phyloP scores from a whole-genome alignment of 2,797 vertebrate genomes.

The Pseudocheirus occidentalis region DNA sequence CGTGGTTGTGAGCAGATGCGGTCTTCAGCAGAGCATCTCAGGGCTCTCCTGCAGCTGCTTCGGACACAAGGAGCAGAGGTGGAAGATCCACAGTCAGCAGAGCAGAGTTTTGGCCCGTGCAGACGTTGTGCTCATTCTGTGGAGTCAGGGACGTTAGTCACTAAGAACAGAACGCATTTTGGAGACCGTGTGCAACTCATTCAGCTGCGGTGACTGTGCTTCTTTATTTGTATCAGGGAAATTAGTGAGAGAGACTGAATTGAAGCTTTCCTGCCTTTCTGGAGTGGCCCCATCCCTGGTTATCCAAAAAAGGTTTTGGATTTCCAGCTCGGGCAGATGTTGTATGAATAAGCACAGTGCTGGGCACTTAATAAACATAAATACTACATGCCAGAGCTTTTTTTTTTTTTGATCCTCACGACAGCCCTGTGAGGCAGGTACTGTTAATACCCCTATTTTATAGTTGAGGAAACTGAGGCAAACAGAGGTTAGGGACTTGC shows the following conservation, averaged over 20 bases:
- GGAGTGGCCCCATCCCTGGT: constrained; percentile 47
- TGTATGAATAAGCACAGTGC: background rate
- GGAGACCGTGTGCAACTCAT: constrained; percentile 66
- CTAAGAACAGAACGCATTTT: constrained; percentile 78
- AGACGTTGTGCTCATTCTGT: constrained; percentile 77
- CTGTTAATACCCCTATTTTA: background rate
- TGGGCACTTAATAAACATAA: no score
- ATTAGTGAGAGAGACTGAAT: constrained; percentile 70
- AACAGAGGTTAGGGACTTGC: background rate
- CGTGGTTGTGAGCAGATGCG: constrained; percentile 19
- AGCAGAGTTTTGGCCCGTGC: constrained; percentile 60
- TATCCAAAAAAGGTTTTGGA: constrained; percentile 42
- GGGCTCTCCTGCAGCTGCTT: background rate
- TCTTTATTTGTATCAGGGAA: constrained; percentile 75
- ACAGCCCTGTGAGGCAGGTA: background rate
- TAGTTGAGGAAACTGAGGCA: background rate
- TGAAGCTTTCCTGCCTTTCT: constrained; percentile 69
- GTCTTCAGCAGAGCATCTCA: constrained; percentile 16
- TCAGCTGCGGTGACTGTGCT: constrained; percentile 77
- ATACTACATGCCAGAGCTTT: no score
- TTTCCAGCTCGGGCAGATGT: constrained; percentile 29
- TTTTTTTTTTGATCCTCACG: no score
- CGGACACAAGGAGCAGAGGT: constrained; percentile 7
- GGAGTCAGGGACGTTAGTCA: constrained; percentile 75
- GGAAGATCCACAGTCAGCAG: constrained; percentile 64